Evolutionary conservation across 2,797 vertebrate genomes (phyloP), one percentile per base, ranked within the genome.

Genomic region (Cynopterus sphinx): DNA sequence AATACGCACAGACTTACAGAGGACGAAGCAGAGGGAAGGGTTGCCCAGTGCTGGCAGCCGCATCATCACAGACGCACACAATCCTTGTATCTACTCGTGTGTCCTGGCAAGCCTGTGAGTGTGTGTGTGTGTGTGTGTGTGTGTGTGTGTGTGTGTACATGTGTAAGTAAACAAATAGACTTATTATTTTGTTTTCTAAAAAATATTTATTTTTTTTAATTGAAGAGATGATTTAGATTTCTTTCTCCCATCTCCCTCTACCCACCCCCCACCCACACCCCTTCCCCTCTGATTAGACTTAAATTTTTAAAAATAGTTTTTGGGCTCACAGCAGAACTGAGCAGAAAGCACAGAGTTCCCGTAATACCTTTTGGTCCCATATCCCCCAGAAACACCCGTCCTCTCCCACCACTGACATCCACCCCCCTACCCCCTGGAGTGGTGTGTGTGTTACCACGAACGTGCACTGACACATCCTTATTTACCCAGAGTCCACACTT

Each of bases 281-380:
- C 46, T 13, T 49, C 11, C 3, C 3, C 12, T 49, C 46, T 49
- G 51, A 28, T 22, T 5, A 33, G 61, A 41, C 15, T 85, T 70
- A 75, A 36, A 41, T 49, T 43, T 74, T 71, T 12, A 77, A 82
- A 21, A 75, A 36, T 53, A 17, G 13, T n/a, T 55, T 49, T 89
- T 79, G 51, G 33, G 33, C 9, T 28, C 49, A 36, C 16, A 41
- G 24, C 67, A n/a, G 36, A 39, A 46, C 31, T 36, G 28, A 67
- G 21, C 5, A 4, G 10, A 41, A 49, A 55, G 13, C 55, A 28
- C 33, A 5, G 22, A 46, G 15, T n/a, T 75, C 59, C 65, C 31
- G 2, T 28, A 4, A 0, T 2, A 8, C n/a, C 5, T 36, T 9
- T 26, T 4, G n/a, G 2, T 6, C 36, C 9, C 33, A 1, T 28